Evolutionary conservation across 37 sponge, comb jelly and placozoan species (phyloP).

Genomic region (Beroe forskalii): DNA sequence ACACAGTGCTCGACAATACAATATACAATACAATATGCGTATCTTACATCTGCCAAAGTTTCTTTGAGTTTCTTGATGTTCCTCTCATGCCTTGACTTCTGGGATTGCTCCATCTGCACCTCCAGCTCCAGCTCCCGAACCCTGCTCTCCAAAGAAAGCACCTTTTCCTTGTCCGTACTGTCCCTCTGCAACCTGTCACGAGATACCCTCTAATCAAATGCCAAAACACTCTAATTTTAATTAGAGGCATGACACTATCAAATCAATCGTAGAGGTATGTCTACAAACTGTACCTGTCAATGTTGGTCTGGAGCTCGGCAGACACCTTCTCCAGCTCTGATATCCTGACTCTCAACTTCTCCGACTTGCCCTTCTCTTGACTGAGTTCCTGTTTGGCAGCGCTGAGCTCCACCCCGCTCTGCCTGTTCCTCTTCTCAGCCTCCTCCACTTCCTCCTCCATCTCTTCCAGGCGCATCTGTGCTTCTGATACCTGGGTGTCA

Average conservation of each 20-base stretch:
- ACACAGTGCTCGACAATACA: no score
- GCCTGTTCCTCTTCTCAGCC: constrained; percentile 19
- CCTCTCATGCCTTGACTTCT: constrained; percentile 11
- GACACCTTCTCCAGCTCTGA: constrained; percentile 30
- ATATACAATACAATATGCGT: no score
- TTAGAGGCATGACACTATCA: no score
- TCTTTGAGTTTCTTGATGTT: constrained; percentile 58
- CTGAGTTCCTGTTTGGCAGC: not conserved
- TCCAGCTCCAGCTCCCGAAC: constrained; percentile 26
- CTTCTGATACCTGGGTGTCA: constrained; percentile 9
- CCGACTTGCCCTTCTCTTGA: not conserved
- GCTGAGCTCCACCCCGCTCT: not conserved
- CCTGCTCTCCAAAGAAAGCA: not conserved
- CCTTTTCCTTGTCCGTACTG: constrained; percentile 26
- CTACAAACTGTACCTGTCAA: not conserved
- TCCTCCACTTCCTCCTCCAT: constrained; percentile 56
- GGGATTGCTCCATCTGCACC: constrained; percentile 41
- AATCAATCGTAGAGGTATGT: no score
- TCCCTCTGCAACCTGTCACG: constrained; percentile 9
- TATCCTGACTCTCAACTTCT: not conserved
- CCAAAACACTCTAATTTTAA: no score
- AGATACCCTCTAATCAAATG: no score
- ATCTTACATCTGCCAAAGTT: constrained; percentile 35
- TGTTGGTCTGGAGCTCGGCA: not conserved
- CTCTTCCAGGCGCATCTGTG: constrained; percentile 9